Conservation (phyloP, 1,140 invertebrate species). For the Archivesica marissinica region DNA sequence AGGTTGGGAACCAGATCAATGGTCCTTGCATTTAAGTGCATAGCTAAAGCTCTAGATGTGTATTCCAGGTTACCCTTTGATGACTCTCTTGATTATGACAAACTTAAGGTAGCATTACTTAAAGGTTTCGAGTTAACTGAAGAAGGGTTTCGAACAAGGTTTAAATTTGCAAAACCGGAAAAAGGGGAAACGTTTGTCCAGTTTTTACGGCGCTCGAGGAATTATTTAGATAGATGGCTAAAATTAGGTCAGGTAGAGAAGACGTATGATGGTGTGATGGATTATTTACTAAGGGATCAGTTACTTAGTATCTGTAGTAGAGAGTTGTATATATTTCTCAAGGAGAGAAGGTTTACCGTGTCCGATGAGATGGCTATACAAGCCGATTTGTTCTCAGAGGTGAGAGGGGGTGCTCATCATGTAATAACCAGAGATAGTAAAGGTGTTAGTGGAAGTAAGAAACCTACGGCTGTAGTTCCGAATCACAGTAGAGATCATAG, state of each 20-base stretch:
- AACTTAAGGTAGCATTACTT: conserved; percentile 55
- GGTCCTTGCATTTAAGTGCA: conserved; percentile 40
- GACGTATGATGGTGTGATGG: no score
- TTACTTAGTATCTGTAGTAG: no score
- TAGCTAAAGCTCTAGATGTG: conserved; percentile 55
- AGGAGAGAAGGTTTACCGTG: no score
- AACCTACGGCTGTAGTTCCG: no score
- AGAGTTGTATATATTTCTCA: no score
- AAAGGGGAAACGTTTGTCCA: conserved; percentile 32
- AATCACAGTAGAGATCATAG: no score
- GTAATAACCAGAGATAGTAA: no score
- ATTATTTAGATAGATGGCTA: neutral
- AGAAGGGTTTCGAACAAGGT: conserved; percentile 43
- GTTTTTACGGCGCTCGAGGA: neutral
- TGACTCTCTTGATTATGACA: conserved; percentile 19
- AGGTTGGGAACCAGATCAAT: conserved; percentile 18
- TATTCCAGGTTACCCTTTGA: conserved; percentile 24
- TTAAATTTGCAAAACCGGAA: neutral
- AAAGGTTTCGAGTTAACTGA: conserved; percentile 43
- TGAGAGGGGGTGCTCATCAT: no score
- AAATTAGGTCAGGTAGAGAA: neutral
- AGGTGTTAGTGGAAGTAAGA: no score
- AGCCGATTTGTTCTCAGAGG: no score
- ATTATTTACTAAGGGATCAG: no score
- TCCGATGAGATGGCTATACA: no score